Base-by-base conservation (phyloP, 2,888 invertebrate species). In the Pammene fasciana region DNA sequence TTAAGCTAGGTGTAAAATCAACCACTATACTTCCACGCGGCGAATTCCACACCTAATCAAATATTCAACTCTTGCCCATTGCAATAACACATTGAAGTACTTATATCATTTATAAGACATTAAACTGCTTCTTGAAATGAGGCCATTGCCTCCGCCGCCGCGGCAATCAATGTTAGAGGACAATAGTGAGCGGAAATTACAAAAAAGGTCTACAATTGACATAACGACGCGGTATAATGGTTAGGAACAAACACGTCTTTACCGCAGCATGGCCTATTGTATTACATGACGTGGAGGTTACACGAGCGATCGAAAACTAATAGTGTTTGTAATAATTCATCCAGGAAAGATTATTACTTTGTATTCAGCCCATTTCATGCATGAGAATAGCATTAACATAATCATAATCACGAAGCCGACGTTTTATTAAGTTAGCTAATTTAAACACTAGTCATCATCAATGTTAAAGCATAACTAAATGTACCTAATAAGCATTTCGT, bases 41-140 rank as follows among this genome's bases (percentile, higher is more conserved):
- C 72, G 74, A 80, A 83, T 83, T 79, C 78, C 78, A 79, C 75
- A 75, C 75, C 79, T 79, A 79, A 78, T 83, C 79, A 83, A 85
- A 85, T 83, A 86, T 85, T 84, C 83, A 82, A n/a, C 0, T 34
- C n/a, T 10, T 76, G 75, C 72, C 70, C 76, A 76, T 72, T 78
- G 70, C 71, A 70, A 73, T 59, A 72, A 52, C 71, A 67, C 36
- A 48, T 56, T 52, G 54, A 45, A 45, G 46, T 26, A 26, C n/a
- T n/a, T n/a, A n/a, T n/a, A n/a, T n/a, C n/a, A n/a, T 70, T 71
- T 68, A 55, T 68, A 46, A 61, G 43, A 60, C 57, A 43, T 55
- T 55, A 72, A 72, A 66, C 54, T 68, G 55, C 57, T 60, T 45
- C 36, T 59, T 55, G 59, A 65, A 85, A 80, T 79, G 81, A 80